Evolutionary conservation across 2,113 vertebrate genomes (phyloP).

Genomic region (Coptodon rendalli): DNA sequence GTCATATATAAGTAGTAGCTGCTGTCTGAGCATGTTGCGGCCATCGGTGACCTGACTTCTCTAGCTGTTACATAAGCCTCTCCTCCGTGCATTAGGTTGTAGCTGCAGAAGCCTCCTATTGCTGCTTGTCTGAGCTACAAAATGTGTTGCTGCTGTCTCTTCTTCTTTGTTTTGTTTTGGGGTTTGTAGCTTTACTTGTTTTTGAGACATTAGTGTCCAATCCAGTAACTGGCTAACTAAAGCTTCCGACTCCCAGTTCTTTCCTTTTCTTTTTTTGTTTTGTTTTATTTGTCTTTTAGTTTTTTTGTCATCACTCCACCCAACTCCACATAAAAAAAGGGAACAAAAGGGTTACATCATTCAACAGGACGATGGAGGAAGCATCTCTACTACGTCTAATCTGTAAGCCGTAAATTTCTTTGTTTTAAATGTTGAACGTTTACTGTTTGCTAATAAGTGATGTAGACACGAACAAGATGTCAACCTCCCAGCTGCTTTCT

Average conservation of each 20-base stretch:
- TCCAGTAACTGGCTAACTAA: no score
- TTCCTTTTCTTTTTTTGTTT: no score
- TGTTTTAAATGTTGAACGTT: neutral
- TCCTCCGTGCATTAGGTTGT: accelerated
- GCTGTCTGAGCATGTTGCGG: accelerated
- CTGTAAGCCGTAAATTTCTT: neutral
- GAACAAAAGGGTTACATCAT: neutral
- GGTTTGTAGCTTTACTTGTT: no score
- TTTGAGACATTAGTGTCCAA: no score
- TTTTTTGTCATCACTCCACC: no score
- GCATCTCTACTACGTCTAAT: neutral
- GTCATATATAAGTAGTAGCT: neutral
- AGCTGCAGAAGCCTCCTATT: neutral
- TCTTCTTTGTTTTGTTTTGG: no score
- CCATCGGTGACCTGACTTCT: accelerated
- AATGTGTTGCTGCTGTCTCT: neutral
- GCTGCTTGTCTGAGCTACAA: neutral
- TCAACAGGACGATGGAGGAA: neutral
- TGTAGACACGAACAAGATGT: neutral
- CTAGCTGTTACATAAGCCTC: neutral
- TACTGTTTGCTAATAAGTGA: neutral
- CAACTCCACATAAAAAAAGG: neutral
- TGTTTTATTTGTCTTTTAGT: no score
- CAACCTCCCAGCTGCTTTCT: neutral
- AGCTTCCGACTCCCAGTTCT: no score